Percentiles rank a stretch among this genome's conserved stretches.
These are phyloP conservation scores for Cryptoblepharus egeriae DNA, from an alignment of 2,797 vertebrate species.

Conservation along the genomic window DNA sequence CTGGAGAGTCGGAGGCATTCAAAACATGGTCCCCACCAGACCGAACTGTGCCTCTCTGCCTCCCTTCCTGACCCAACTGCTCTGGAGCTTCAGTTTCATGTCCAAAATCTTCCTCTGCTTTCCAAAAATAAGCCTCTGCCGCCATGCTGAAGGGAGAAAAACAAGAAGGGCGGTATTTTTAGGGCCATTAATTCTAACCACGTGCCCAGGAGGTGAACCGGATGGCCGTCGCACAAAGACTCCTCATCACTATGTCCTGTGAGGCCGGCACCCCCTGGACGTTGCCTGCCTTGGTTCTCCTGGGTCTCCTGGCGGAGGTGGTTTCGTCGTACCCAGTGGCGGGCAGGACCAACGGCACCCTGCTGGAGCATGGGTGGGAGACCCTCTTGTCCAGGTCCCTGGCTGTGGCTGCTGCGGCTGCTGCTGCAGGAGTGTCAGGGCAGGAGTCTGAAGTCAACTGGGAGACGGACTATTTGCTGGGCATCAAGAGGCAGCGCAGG, in stretches of 20 bases:
- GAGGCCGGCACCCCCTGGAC: constrained; percentile 87
- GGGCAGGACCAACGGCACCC: constrained; percentile 85
- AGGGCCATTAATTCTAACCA: constrained; percentile 97
- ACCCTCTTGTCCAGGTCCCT: constrained; percentile 90
- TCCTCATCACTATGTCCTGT: constrained; percentile 94
- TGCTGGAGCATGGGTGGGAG: constrained; percentile 89
- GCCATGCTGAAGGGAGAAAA: constrained; percentile 95
- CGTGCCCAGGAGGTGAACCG: constrained; percentile 94
- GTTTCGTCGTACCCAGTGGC: constrained; percentile 81
- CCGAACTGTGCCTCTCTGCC: constrained; percentile 78
- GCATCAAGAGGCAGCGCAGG: constrained; percentile 94
- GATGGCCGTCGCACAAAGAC: constrained; percentile 92
- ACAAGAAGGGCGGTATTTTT: constrained; percentile 98
- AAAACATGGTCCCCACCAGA: constrained; percentile 90
- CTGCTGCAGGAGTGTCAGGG: constrained; percentile 86
- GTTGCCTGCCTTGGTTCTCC: constrained; percentile 84
- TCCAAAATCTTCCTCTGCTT: constrained; percentile 89
- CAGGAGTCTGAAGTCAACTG: constrained; percentile 89
- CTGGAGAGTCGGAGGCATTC: constrained; percentile 77
- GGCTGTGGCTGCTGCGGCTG: constrained; percentile 74
- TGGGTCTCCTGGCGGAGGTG: constrained; percentile 85
- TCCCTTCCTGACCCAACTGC: constrained; percentile 74
- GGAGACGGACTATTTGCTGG: constrained; percentile 95
- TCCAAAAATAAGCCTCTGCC: constrained; percentile 95
- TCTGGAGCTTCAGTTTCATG: constrained; percentile 88